Evolutionary conservation across 1,140 invertebrate species (phyloP).

Genomic region (Mya arenaria): DNA sequence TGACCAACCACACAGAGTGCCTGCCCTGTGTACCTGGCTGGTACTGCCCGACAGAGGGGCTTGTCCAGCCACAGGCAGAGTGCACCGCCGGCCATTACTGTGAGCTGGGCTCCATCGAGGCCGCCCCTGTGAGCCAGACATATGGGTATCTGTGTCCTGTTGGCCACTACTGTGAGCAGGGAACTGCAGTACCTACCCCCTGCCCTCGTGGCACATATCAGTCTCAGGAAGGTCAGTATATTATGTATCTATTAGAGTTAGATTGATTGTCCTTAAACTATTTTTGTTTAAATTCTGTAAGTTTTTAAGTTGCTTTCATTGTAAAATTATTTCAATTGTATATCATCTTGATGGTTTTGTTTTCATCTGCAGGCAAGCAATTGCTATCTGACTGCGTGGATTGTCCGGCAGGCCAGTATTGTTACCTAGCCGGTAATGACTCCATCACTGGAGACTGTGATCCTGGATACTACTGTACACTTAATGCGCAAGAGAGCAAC

Average conservation of each 20-base stretch:
- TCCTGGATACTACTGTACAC: conserved; percentile 74
- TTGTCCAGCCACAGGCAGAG: conserved; percentile 58
- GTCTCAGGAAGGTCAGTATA: conserved; percentile 65
- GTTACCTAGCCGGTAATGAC: conserved; percentile 66
- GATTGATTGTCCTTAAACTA: no score
- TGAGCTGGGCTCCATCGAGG: conserved; percentile 67
- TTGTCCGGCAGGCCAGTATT: conserved; percentile 72
- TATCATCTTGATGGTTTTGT: neutral
- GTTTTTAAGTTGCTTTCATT: no score
- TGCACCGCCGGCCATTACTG: conserved; percentile 77
- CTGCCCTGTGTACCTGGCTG: conserved; percentile 73
- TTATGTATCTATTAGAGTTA: no score
- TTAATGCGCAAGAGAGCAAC: conserved; percentile 69
- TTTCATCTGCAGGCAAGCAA: conserved; percentile 62
- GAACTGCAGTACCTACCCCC: conserved; percentile 69
- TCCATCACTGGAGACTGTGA: conserved; percentile 68
- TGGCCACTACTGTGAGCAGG: conserved; percentile 76
- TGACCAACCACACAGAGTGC: conserved; percentile 70
- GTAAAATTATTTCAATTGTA: neutral
- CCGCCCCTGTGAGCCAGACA: conserved; percentile 65
- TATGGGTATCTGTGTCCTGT: conserved; percentile 75
- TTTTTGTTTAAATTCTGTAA: no score
- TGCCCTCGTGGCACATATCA: conserved; percentile 77
- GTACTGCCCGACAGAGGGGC: conserved; percentile 73
- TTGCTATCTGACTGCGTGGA: conserved; percentile 62